Evolutionary conservation across 1,140 invertebrate genomes (phyloP).

Genomic region (Paralvinella palmiformis): DNA sequence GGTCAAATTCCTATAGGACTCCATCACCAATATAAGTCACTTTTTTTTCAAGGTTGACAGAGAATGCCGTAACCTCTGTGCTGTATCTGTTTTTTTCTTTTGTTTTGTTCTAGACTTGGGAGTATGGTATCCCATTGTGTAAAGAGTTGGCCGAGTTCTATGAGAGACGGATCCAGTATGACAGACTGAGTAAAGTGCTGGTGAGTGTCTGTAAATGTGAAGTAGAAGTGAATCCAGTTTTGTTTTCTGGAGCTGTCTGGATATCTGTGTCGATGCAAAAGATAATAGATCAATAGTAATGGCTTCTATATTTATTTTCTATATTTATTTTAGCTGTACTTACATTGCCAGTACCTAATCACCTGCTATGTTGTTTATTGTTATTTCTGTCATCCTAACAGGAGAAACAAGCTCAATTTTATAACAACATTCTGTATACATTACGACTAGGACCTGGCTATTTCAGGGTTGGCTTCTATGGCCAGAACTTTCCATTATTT

Average conservation of each 20-base stretch:
- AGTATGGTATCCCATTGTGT: slow-evolving; percentile 83
- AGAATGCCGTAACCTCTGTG: too few species aligned
- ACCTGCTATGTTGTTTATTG: background rate
- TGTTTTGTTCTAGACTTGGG: slow-evolving; percentile 70
- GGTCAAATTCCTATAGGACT: too few species aligned
- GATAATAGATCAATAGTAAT: background rate
- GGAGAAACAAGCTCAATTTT: slow-evolving; percentile 77
- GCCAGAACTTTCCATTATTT: slow-evolving; percentile 38
- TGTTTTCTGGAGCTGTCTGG: background rate
- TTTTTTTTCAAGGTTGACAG: too few species aligned
- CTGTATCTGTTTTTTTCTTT: background rate
- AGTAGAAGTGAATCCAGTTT: background rate
- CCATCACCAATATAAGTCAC: too few species aligned
- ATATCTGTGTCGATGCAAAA: background rate
- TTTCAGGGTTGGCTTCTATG: slow-evolving; percentile 43
- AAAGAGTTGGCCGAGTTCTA: slow-evolving; percentile 41
- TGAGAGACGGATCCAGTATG: slow-evolving; percentile 37
- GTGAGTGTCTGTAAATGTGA: slow-evolving; percentile 26
- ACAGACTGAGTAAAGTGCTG: slow-evolving; percentile 41
- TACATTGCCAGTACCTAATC: too few species aligned
- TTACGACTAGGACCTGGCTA: slow-evolving; percentile 73
- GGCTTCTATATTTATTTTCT: too few species aligned
- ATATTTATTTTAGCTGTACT: too few species aligned
- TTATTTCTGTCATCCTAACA: slow-evolving; percentile 23
- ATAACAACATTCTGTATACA: slow-evolving; percentile 82